Percentiles rank a stretch among this genome's conserved stretches.
phyloP scores from a whole-genome alignment of 2,113 vertebrate species.

The Erpornis zantholeuca region DNA sequence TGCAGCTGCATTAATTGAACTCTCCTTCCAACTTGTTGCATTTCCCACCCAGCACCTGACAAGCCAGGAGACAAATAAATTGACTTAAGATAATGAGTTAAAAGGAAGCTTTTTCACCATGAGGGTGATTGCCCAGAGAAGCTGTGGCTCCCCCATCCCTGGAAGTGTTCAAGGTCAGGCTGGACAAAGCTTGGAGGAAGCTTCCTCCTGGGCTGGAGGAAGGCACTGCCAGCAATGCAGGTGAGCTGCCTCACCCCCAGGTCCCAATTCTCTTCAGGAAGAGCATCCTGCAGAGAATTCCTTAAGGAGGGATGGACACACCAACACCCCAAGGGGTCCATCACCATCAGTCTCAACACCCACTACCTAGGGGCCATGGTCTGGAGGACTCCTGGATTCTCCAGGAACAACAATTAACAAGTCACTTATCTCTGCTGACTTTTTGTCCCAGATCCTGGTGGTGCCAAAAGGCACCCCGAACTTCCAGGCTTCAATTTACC shows the following conservation, averaged over 20 bases:
- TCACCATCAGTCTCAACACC: not conserved
- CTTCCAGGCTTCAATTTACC: not conserved
- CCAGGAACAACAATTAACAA: not conserved
- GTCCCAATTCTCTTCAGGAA: not conserved
- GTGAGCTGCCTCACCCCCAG: not conserved
- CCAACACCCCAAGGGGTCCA: not conserved
- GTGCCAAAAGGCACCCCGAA: not conserved
- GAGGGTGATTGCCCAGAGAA: not conserved
- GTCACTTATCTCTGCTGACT: not conserved
- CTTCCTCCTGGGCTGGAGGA: not conserved
- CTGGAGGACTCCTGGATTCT: not conserved
- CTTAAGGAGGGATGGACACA: not conserved
- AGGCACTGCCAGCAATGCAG: not conserved
- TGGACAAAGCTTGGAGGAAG: not conserved
- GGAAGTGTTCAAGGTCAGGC: not conserved
- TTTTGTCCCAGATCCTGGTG: not conserved
- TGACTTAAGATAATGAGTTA: not conserved
- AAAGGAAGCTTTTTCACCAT: not conserved
- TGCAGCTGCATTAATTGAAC: not conserved
- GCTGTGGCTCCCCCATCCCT: not conserved
- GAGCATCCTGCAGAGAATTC: not conserved
- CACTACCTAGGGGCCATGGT: fast-evolving
- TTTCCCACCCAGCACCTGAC: not conserved
- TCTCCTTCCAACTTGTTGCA: not conserved
- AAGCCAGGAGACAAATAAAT: not conserved